Evolutionary conservation across 37 sponge, comb jelly and placozoan genomes (phyloP), one percentile per base, ranked within the genome.

Genomic region (Crambe crambe): DNA sequence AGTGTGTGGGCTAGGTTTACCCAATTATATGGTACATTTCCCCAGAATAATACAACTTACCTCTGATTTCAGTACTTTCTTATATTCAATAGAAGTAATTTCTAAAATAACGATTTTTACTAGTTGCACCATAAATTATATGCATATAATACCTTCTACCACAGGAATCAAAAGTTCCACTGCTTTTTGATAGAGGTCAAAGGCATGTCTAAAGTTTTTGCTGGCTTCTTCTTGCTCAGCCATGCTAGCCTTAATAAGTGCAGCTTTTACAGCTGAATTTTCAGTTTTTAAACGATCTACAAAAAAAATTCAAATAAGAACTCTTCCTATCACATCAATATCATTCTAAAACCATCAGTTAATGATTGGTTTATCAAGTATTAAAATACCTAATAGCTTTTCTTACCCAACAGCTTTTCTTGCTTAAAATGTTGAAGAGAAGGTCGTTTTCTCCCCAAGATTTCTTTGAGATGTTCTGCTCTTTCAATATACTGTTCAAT

Each of bases 401-500:
- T n/a, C n/a, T n/a, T n/a, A n/a, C n/a, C n/a, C n/a, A n/a, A n/a
- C n/a, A n/a, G 18, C 6, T 23, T 27, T 27, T 4, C 12, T 61
- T 9, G 30, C 12, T 70, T 2, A 23, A 30, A n/a, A 5, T 61
- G 59, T 30, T 61, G 70, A 32, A 75, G 22, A 0, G 68, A 67
- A 1, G 76, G 82, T 34, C 32, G 51, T 20, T 61, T 56, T 18
- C 62, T 32, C 20, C 35, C 1, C 56, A 73, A 73, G 32, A 70
- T 15, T 25, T 58, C 26, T 57, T 88, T 92, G 30, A 92, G 44
- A 0, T 56, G 2, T 42, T 93, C 94, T 42, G 90, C 87, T 56
- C 86, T 70, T 38, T 60, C 68, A 15, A 93, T 85, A 42, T 93
- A 85, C 64, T 93, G 86, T 65, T 89, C 76, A 9, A 85, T 68